Base-by-base conservation (phyloP, 2,888 invertebrate genomes). In the Encarsia formosa region DNA sequence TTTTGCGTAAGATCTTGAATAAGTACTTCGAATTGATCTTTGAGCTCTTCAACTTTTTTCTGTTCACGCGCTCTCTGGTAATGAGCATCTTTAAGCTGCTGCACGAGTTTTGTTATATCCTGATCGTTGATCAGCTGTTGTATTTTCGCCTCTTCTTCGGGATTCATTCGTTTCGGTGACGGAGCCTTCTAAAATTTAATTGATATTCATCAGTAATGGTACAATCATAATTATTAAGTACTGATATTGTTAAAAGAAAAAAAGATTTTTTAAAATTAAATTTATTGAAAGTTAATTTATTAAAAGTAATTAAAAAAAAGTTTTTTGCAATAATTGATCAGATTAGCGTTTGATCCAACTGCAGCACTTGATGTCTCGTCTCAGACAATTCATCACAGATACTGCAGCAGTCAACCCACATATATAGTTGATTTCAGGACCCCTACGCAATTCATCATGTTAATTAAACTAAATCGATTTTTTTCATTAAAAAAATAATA, bases 1-100 rank as follows among this genome's bases (percentile, higher is more conserved):
- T 88, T 74, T 60, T 81, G 77, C 57, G 81, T 80, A 66, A 87
- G 87, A 65, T 88, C 87, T 68, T 86, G 81, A 19, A 85, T 76
- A 67, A 87, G 76, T 5, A 83, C 80, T 23, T 85, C 80, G 52
- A 91, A 71, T 69, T 90, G 89, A 66, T 89, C 88, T 63, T 88
- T 87, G 43, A 91, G 76, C 70, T 91, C 90, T 1, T 80, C 78
- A 20, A 85, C 83, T 60, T 84, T 80, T 61, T 86, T 81, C 62
- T 87, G 86, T 66, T 90, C 89, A 60, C 85, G 80, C 35, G 83
- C 77, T 57, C 83, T 81, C 40, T 85, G 82, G 18, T 82, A 81
- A 68, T 84, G 83, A 43, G 80, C 80, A 59, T 86, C 84, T 63
- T 87, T 81, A 59, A 90, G 73, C 69, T 89, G 88, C 61, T 82